These are phyloP conservation scores for Pogoniulus pusillus DNA, from an alignment of 2,797 vertebrate species.

Conservation along the genomic window DNA sequence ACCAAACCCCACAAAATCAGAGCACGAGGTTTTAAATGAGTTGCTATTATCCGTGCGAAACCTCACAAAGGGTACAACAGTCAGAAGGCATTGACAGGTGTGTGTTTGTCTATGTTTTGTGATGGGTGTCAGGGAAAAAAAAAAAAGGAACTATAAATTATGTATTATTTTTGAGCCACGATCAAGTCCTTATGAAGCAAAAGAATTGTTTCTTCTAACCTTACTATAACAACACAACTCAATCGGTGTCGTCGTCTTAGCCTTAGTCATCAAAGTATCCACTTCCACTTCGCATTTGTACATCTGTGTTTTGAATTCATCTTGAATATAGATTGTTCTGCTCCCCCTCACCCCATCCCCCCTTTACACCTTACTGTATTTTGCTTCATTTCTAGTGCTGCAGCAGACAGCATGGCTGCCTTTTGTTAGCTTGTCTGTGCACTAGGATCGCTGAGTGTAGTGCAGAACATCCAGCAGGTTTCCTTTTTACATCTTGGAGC, in stretches of 20 bases:
- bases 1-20: constrained; percentile 72
- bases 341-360: not conserved
- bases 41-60: constrained; percentile 28
- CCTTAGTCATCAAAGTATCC: not conserved
- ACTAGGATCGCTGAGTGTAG: constrained; percentile 33
- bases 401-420: constrained; percentile 61
- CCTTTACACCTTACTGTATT: constrained; percentile 33
- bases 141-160: no score
- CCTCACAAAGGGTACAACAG: constrained; percentile 7
- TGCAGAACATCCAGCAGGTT: not conserved
- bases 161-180: not conserved
- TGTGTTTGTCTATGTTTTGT: not conserved
- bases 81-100: constrained; percentile 13
- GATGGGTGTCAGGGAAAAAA: not conserved
- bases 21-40: constrained; percentile 28
- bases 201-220: not conserved
- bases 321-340: constrained; percentile 39
- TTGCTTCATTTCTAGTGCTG: constrained; percentile 49
- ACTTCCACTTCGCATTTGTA: not conserved
- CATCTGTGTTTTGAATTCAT: not conserved
- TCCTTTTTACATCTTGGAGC: not conserved
- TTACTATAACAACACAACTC: not conserved
- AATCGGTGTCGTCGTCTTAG: not conserved
- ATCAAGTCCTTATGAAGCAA: not conserved
- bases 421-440: constrained; percentile 57